Conservation (phyloP, 2,888 invertebrate species). For the Monochamus alternatus region DNA sequence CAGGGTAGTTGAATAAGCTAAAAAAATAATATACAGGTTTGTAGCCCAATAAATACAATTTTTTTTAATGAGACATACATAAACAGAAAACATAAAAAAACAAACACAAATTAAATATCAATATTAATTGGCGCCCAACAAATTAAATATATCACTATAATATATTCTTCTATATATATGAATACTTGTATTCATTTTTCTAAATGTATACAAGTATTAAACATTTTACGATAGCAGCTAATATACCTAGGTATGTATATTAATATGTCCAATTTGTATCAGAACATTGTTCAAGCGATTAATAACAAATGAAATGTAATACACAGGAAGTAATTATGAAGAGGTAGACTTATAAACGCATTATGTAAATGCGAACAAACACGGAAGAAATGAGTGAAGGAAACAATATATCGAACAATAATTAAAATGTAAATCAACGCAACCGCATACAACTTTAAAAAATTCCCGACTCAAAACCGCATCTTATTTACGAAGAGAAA, state of each 20-base stretch:
- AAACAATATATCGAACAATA: constrained; percentile 12
- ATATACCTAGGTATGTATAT: not conserved
- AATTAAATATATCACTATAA: no score
- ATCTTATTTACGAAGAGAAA: constrained; percentile 16
- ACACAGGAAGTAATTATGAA: constrained; percentile 12
- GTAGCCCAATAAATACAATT: no score
- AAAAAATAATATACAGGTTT: no score
- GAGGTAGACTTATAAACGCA: not conserved
- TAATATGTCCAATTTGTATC: no score
- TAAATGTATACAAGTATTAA: not conserved
- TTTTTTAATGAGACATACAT: no score
- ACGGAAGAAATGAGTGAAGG: not conserved
- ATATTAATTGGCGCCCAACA: no score
- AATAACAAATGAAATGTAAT: not conserved
- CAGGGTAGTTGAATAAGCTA: no score
- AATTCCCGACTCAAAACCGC: constrained; percentile 9
- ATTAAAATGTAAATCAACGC: constrained; percentile 16
- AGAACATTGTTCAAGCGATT: not conserved
- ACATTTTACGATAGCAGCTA: not conserved
- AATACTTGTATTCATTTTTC: no score
- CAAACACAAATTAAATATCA: no score
- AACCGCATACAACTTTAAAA: not conserved
- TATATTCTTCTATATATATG: no score
- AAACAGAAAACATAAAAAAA: no score
- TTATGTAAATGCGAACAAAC: constrained; percentile 9